Evolutionary conservation across 2,797 vertebrate genomes (phyloP).

Genomic region (Astyanax mexicanus): DNA sequence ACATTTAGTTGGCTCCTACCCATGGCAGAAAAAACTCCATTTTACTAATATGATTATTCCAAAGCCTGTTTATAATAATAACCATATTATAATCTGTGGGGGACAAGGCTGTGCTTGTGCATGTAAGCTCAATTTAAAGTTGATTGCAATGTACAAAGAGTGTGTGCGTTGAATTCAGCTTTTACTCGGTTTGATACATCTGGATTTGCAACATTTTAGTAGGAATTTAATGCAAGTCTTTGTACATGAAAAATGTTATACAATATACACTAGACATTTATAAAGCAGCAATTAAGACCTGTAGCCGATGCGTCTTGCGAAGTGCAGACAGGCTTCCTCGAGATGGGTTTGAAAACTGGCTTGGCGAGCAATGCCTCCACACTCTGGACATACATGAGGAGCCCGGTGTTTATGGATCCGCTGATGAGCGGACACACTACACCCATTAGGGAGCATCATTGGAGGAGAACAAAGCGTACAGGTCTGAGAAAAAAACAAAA

Average conservation of each 20-base stretch:
- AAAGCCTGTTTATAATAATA: too few species aligned
- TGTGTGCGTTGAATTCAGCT: too few species aligned
- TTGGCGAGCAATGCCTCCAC: slow-evolving; percentile 86
- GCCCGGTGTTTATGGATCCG: slow-evolving; percentile 88
- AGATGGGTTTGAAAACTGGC: slow-evolving; percentile 86
- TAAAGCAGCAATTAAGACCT: slow-evolving; percentile 74
- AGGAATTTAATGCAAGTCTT: too few species aligned
- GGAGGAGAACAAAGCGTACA: slow-evolving; percentile 87
- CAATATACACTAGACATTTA: background rate
- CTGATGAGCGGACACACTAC: slow-evolving; percentile 90
- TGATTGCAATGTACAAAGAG: too few species aligned
- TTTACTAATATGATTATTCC: too few species aligned
- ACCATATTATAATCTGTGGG: too few species aligned
- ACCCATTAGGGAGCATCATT: slow-evolving; percentile 93
- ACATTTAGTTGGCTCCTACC: too few species aligned
- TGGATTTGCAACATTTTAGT: too few species aligned
- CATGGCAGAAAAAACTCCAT: too few species aligned
- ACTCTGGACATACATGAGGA: slow-evolving; percentile 93
- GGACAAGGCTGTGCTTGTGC: too few species aligned
- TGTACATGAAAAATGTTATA: background rate
- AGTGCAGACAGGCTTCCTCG: slow-evolving; percentile 90
- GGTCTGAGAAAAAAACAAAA: slow-evolving; percentile 68
- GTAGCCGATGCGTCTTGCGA: slow-evolving; percentile 93
- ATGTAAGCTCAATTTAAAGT: too few species aligned
- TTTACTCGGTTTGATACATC: too few species aligned